A percentile compares a stretch with the other conserved stretches of the same genome.
Evolutionary conservation across 2,888 invertebrate species (phyloP).

Genomic region (Heliconius hortense): DNA sequence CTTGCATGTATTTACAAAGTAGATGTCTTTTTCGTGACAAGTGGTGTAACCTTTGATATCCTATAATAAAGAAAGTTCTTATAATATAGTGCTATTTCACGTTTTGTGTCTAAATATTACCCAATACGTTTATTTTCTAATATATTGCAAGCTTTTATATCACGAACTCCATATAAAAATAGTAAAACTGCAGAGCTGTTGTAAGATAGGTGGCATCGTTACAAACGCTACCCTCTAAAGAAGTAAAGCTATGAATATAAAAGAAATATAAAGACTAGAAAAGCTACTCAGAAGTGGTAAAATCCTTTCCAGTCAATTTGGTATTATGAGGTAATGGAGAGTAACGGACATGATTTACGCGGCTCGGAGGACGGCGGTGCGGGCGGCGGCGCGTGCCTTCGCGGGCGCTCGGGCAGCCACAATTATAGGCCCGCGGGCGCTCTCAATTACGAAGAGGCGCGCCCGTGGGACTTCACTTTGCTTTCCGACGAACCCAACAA

Average conservation of each 20-base stretch:
- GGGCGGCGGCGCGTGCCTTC: constrained; percentile 58
- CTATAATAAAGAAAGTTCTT: constrained; percentile 47
- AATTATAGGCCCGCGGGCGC: constrained; percentile 82
- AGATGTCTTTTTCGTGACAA: constrained; percentile 72
- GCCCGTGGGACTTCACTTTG: constrained; percentile 76
- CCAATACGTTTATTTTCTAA: constrained; percentile 24
- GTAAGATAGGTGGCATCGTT: constrained; percentile 20
- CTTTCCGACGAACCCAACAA: constrained; percentile 63
- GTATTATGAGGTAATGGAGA: constrained; percentile 81
- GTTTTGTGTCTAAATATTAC: constrained; percentile 31
- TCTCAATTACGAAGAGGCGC: constrained; percentile 80
- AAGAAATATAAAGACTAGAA: constrained; percentile 48
- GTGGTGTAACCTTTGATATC: constrained; percentile 69
- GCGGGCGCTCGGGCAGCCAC: constrained; percentile 63
- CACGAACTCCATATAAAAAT: constrained; percentile 30
- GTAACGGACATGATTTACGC: constrained; percentile 80
- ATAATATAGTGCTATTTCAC: constrained; percentile 28
- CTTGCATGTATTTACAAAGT: constrained; percentile 76
- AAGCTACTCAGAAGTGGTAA: constrained; percentile 51
- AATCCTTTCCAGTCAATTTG: constrained; percentile 77
- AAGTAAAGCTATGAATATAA: constrained; percentile 43
- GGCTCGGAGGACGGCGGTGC: constrained; percentile 50
- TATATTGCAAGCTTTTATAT: constrained; percentile 32
- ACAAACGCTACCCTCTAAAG: constrained; percentile 27
- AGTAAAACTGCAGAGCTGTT: constrained; percentile 16